phyloP scores from a whole-genome alignment of 1,140 invertebrate species.

The Campoletis sonorensis region DNA sequence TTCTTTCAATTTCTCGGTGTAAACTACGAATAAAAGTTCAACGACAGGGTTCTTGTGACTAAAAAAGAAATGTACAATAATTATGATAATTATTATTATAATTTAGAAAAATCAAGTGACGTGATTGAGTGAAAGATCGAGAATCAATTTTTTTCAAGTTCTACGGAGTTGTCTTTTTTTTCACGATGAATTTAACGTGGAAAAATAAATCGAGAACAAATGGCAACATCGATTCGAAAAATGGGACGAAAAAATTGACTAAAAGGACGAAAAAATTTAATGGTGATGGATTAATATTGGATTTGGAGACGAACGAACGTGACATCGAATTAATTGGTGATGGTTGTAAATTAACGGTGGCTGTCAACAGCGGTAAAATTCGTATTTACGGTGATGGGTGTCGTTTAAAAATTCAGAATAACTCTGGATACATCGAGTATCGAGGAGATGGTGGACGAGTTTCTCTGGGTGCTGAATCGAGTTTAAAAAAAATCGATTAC shows the following conservation, averaged over 20 bases:
- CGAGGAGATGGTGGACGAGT: conserved; percentile 67
- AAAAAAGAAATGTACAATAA: too few relatives aligned
- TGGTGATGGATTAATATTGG: conserved; percentile 63
- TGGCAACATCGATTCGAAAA: neutral
- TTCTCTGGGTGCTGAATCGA: conserved; percentile 57
- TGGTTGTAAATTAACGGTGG: conserved; percentile 63
- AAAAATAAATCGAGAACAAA: neutral
- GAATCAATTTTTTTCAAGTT: too few relatives aligned
- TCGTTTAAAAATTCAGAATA: conserved; percentile 57
- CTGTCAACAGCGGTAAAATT: conserved; percentile 61
- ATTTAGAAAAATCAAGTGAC: too few relatives aligned
- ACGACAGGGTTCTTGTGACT: too few relatives aligned
- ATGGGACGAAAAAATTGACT: neutral
- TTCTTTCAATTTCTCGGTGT: too few relatives aligned
- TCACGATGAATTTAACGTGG: neutral
- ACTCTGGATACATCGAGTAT: conserved; percentile 65
- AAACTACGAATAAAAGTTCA: too few relatives aligned
- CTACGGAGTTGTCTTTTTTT: too few relatives aligned
- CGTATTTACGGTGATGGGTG: conserved; percentile 68
- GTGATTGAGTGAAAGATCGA: too few relatives aligned
- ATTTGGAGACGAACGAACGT: conserved; percentile 57
- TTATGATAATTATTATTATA: too few relatives aligned
- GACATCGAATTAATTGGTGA: conserved; percentile 62
- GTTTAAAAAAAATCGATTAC: conserved; percentile 58
- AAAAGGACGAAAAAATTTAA: conserved; percentile 43